Evolutionary conservation across 30 jellyfish, hydroid and myxozoan genomes (phyloP).

Genomic region (Sanderia malayensis): DNA sequence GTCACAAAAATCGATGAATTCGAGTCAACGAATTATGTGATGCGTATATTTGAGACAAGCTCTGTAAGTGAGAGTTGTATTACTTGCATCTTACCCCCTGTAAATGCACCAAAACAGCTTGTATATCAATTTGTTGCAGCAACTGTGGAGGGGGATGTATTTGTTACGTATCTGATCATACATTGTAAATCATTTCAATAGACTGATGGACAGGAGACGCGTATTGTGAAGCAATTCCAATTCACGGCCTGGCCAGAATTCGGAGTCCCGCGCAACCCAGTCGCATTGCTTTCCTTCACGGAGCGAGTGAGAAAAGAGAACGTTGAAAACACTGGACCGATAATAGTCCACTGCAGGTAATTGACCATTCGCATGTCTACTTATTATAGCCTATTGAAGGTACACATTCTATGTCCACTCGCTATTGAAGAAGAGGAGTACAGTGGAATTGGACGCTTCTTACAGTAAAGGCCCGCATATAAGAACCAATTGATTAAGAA

Average conservation of each 20-base stretch:
- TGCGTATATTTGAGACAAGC: conserved; percentile 69
- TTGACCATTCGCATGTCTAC: too few relatives aligned
- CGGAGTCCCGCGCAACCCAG: conserved; percentile 90
- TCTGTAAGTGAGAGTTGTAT: neutral
- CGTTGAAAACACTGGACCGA: conserved; percentile 80
- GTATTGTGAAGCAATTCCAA: conserved; percentile 83
- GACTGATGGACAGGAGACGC: conserved; percentile 67
- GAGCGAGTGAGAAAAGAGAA: conserved; percentile 68
- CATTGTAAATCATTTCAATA: conserved; percentile 1
- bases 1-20: conserved; percentile 64
- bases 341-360: conserved; percentile 93
- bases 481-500: too few relatives aligned
- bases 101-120: too few relatives aligned
- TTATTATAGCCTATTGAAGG: too few relatives aligned
- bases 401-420: too few relatives aligned
- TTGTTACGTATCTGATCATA: neutral
- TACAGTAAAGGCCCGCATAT: too few relatives aligned
- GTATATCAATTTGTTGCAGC: too few relatives aligned
- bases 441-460: too few relatives aligned
- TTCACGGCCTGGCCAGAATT: conserved; percentile 98
- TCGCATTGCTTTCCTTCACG: conserved; percentile 71
- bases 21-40: conserved; percentile 71
- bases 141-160: too few relatives aligned
- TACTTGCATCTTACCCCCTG: too few relatives aligned
- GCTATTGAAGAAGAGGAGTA: too few relatives aligned